phyloP scores from a whole-genome alignment of 1,140 invertebrate genomes.

The Diabrotica undecimpunctata region DNA sequence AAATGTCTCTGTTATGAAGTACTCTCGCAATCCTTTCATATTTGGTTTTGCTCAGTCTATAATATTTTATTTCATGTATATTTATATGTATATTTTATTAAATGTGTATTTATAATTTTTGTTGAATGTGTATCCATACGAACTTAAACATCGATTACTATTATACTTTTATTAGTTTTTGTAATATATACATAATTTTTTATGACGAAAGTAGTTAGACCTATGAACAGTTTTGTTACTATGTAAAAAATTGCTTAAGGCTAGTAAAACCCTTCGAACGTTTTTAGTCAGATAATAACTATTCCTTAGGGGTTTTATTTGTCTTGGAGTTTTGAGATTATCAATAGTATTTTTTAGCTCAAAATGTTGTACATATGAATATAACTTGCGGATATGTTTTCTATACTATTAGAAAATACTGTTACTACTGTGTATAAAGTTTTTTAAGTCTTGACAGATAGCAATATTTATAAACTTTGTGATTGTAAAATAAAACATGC shows the following conservation, averaged over 20 bases:
- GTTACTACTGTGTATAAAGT: slow-evolving; percentile 45
- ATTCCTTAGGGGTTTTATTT: no score
- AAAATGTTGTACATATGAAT: slow-evolving; percentile 44
- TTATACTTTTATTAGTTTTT: slow-evolving; percentile 5
- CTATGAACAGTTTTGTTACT: slow-evolving; percentile 24
- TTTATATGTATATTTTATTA: slow-evolving; percentile 20
- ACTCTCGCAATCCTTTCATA: slow-evolving; percentile 19
- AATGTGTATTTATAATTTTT: slow-evolving; percentile 24
- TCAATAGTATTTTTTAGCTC: slow-evolving; percentile 39
- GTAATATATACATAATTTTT: slow-evolving; percentile 13
- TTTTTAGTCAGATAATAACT: no score
- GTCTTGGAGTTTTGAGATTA: neutral
- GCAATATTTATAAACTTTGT: slow-evolving; percentile 49
- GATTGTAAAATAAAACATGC: slow-evolving; percentile 46
- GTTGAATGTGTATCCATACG: neutral
- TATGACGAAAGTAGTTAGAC: slow-evolving; percentile 14
- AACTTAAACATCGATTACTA: slow-evolving; percentile 5
- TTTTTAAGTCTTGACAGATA: slow-evolving; percentile 46
- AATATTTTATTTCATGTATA: slow-evolving; percentile 20
- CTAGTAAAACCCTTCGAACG: neutral
- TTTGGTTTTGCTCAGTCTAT: slow-evolving; percentile 1
- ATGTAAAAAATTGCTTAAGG: slow-evolving; percentile 13
- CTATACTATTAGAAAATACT: slow-evolving; percentile 44
- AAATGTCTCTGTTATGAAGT: neutral
- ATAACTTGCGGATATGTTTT: slow-evolving; percentile 44